A percentile compares a stretch with the other conserved stretches of the same genome.
Conservation (phyloP, 2,888 invertebrate genomes). For the Netelia melanura region DNA sequence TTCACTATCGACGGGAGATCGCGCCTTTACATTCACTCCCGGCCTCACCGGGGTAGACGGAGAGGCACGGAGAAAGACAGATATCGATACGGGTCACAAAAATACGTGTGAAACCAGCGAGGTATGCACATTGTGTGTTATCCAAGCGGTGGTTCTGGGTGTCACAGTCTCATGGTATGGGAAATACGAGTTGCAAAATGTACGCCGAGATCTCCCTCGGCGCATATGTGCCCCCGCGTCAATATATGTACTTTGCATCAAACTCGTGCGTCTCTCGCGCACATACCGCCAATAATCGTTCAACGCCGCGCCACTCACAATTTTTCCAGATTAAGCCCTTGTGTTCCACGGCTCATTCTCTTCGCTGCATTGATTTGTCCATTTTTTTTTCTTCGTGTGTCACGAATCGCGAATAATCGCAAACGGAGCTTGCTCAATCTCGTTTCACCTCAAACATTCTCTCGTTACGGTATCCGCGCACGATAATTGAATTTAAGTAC, state of each 20-base stretch:
- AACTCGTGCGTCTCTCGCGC: background rate
- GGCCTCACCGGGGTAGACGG: constrained; percentile 54
- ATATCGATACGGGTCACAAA: constrained; percentile 71
- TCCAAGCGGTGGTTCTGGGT: constrained; percentile 48
- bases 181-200: constrained; percentile 46
- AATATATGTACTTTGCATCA: background rate
- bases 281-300: constrained; percentile 19
- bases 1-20: constrained; percentile 56
- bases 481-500: constrained; percentile 3
- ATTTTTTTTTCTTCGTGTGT: constrained; percentile 23
- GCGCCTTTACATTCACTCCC: constrained; percentile 71
- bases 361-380: constrained; percentile 51
- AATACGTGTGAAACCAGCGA: constrained; percentile 76
- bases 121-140: constrained; percentile 77
- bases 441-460: constrained; percentile 48
- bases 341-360: constrained; percentile 48
- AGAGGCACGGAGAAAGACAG: constrained; percentile 15
- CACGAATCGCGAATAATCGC: constrained; percentile 51
- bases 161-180: constrained; percentile 8
- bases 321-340: constrained; percentile 35
- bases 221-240: background rate
- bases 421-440: constrained; percentile 36
- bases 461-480: constrained; percentile 12
- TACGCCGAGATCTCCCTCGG: background rate
- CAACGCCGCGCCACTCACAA: constrained; percentile 50